phyloP scores from a whole-genome alignment of 1,140 invertebrate species.

The Dinoponera quadriceps region DNA sequence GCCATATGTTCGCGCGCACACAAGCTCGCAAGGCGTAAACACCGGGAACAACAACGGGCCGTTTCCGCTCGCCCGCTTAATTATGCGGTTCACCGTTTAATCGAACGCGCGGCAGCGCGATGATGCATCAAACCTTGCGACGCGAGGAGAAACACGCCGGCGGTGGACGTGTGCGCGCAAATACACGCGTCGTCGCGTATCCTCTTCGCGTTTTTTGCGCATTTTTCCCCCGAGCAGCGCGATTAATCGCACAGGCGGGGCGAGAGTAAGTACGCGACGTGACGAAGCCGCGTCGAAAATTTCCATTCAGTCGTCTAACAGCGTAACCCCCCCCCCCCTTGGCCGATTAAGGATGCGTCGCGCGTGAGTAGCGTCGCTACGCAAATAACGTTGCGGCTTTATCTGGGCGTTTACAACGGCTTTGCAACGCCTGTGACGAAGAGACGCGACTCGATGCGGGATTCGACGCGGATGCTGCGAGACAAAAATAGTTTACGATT shows the following conservation, averaged over 20 bases:
- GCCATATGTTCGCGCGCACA: background rate
- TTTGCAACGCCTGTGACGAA: constrained; percentile 16
- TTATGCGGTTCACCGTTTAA: constrained; percentile 6
- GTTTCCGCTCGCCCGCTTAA: background rate
- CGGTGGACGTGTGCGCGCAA: background rate
- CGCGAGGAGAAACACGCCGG: background rate
- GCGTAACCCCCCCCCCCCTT: too few relatives aligned
- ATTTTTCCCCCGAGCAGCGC: background rate
- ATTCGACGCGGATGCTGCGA: background rate
- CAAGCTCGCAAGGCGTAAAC: background rate
- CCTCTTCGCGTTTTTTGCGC: too few relatives aligned
- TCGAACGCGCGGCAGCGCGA: background rate
- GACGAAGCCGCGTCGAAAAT: constrained; percentile 30
- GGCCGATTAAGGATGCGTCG: constrained; percentile 44
- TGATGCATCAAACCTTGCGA: background rate
- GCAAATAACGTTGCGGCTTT: constrained; percentile 38
- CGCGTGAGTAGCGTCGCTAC: constrained; percentile 9
- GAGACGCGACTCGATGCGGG: background rate
- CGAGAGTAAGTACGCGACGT: constrained; percentile 3
- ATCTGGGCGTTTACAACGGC: constrained; percentile 31
- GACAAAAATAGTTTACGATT: constrained; percentile 24
- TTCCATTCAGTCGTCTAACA: constrained; percentile 48
- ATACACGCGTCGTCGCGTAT: too few relatives aligned
- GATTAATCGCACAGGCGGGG: constrained; percentile 16
- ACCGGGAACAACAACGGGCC: background rate